Base-by-base conservation (phyloP, 2,888 invertebrate species). In the Desoria tigrina region DNA sequence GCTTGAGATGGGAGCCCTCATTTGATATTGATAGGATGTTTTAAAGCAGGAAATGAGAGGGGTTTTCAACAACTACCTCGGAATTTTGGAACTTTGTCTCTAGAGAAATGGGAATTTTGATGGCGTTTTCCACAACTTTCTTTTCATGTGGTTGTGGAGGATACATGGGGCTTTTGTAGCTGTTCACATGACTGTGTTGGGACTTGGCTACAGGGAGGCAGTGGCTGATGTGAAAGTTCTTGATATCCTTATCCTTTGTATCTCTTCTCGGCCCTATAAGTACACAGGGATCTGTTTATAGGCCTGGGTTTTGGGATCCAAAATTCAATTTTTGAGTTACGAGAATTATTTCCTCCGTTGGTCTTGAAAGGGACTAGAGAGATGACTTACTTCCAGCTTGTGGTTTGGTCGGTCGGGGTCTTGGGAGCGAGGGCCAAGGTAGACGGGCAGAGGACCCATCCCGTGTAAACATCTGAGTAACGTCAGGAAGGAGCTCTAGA, bases 11-110 rank as follows among this genome's bases (percentile, higher is more conserved):
- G 54, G 28, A 61, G 68, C 68, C 57, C 72, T 74, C 74, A 74
- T 74, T 72, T 74, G 72, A 74, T 72, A 74, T 74, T 74, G 74
- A 74, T 74, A 70, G 70, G 62, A 50, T 73, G 71, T 66, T 71
- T 67, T 74, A 61, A 71, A 70, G 63, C 65, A 74, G 74, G 74
- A 74, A 74, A 69, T 74, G 74, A 74, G 68, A 68, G 66, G 60
- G 64, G 71, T 64, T 67, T 73, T 24, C 45, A 18, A 11, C 58
- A 64, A 66, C 39, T 55, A 61, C 53, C 53, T 26, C 24, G 32
- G 24, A 26, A 53, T 28, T 24, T 42, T 53, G 49, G 24, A 42
- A 69, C 68, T 68, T 68, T 70, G 69, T 74, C 74, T 70, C 72
- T 63, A 63, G 74, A 72, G 74, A 74, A 68, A 70, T 74, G 68